Conservation (phyloP, 2,888 invertebrate genomes). For the Caradrina kadenii region DNA sequence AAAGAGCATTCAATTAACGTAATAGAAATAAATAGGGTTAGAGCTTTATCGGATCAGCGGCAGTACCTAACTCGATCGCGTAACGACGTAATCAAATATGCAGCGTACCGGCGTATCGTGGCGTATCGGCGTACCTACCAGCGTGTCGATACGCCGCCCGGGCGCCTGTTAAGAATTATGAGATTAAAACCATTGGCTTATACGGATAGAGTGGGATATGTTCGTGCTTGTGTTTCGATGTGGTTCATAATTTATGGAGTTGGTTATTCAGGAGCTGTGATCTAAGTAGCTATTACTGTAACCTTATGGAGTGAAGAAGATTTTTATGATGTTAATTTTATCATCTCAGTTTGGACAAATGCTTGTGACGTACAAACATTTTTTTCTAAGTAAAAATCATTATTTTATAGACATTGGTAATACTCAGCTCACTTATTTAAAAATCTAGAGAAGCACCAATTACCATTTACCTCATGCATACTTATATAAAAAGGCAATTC, state of each 20-base stretch:
- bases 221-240: conserved; percentile 25
- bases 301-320: not conserved
- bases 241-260: conserved; percentile 41
- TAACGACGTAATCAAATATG: conserved; percentile 64
- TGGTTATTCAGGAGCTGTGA: conserved; percentile 5
- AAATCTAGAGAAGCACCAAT: too few relatives aligned
- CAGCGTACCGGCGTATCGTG: conserved; percentile 42
- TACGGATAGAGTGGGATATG: conserved; percentile 27
- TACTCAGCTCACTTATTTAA: too few relatives aligned
- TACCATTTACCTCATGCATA: not conserved
- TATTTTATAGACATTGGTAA: too few relatives aligned
- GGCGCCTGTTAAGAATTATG: conserved; percentile 55
- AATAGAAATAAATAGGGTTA: conserved; percentile 58
- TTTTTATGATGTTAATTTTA: not conserved
- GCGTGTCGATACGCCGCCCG: conserved; percentile 39
- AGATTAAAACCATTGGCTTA: conserved; percentile 55
- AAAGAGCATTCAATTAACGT: conserved; percentile 36
- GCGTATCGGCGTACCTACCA: conserved; percentile 29
- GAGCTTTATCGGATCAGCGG: conserved; percentile 51
- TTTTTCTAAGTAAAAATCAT: too few relatives aligned
- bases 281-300: not conserved
- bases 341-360: too few relatives aligned
- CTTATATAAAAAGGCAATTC: not conserved
- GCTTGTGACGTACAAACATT: too few relatives aligned
- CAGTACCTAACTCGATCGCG: conserved; percentile 55